A percentile compares a stretch with the other conserved stretches of the same genome.
These are phyloP conservation scores for Trichogramma evanescens DNA, from an alignment of 2,888 invertebrate species.

Conservation along the genomic window DNA sequence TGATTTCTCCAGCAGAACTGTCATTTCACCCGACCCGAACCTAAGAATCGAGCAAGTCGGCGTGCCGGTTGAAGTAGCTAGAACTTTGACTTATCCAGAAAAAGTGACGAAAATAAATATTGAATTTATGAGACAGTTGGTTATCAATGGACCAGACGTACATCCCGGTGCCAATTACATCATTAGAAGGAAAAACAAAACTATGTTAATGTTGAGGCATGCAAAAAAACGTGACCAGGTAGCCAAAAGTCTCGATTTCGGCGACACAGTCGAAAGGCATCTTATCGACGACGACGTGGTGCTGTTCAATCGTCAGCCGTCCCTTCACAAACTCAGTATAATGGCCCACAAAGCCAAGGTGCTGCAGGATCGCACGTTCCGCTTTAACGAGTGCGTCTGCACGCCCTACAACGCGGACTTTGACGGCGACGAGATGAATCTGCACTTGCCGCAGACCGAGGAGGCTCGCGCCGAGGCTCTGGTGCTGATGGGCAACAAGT, in stretches of 20 bases:
- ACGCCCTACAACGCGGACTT: conserved; percentile 99
- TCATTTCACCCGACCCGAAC: conserved; percentile 98
- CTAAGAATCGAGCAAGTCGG: conserved; percentile 96
- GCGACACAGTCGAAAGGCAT: conserved; percentile 93
- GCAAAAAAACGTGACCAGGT: conserved; percentile 84
- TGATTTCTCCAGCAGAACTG: conserved; percentile 94
- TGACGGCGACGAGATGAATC: conserved; percentile 99
- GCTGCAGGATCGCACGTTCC: conserved; percentile 76
- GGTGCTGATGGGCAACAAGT: conserved; percentile 93
- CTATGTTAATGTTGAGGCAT: conserved; percentile 83
- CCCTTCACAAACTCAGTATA: conserved; percentile 95
- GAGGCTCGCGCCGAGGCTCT: conserved; percentile 96
- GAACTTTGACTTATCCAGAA: conserved; percentile 93
- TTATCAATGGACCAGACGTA: conserved; percentile 81
- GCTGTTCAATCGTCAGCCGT: conserved; percentile 96
- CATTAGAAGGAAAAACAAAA: conserved; percentile 70
- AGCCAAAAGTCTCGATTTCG: conserved; percentile 80
- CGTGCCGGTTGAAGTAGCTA: conserved; percentile 91
- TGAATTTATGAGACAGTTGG: conserved; percentile 69
- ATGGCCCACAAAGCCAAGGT: conserved; percentile 91
- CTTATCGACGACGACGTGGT: conserved; percentile 92
- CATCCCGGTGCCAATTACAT: conserved; percentile 99
- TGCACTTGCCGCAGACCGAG: conserved; percentile 97
- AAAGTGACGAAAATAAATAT: conserved; percentile 83
- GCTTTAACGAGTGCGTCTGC: conserved; percentile 98